Percentiles rank a stretch among this genome's conserved stretches.
Conservation (phyloP, 2,888 invertebrate species). For the Eurytoma californica region DNA sequence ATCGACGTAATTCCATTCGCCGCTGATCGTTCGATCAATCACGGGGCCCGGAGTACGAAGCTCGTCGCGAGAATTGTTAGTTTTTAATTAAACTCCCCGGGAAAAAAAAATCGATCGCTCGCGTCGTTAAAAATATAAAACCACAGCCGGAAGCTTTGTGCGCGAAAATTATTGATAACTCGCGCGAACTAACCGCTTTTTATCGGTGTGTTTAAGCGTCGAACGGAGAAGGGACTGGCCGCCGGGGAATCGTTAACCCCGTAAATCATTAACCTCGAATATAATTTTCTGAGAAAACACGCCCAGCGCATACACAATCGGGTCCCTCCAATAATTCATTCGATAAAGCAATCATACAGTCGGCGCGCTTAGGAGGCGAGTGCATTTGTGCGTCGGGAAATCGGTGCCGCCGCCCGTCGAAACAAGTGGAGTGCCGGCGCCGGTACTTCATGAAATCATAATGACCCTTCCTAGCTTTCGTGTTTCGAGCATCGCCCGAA, state of each 20-base stretch:
- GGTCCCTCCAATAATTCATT: constrained; percentile 34
- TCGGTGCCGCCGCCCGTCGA: constrained; percentile 15
- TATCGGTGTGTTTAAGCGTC: no score
- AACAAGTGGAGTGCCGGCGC: constrained; percentile 35
- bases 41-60: background rate
- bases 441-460: constrained; percentile 38
- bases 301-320: background rate
- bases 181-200: no score
- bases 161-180: no score
- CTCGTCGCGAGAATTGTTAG: no score
- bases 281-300: constrained; percentile 15
- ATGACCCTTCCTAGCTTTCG: constrained; percentile 28
- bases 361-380: constrained; percentile 11
- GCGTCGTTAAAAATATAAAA: no score
- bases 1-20: background rate
- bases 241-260: constrained; percentile 20
- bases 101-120: no score
- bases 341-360: constrained; percentile 45
- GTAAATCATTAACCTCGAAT: constrained; percentile 39
- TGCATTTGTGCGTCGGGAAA: constrained; percentile 26
- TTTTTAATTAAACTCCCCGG: no score
- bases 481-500: constrained; percentile 25
- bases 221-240: background rate
- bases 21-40: background rate
- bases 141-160: no score